Evolutionary conservation across 53 echinoderm and acorn worm species (phyloP), one percentile per base, ranked within the genome.

Genomic region (Patiria pectinifera): DNA sequence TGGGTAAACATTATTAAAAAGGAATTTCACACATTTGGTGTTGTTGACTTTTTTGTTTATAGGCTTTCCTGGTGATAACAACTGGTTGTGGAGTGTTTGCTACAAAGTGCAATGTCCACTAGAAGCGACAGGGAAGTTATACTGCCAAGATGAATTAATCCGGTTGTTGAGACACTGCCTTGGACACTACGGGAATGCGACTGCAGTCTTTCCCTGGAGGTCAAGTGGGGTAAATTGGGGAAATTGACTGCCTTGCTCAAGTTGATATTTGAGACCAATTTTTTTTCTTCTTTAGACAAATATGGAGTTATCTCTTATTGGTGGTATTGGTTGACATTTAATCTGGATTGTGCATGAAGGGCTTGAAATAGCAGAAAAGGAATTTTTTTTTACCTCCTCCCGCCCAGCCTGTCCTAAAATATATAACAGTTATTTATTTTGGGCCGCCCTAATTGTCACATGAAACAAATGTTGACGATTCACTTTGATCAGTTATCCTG

Each of bases 1-100:
- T 23, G n/a, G 58, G 75, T 87, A 49, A 77, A 87, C 77, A 87
- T 53, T 19, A 87, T 60, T 59, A 60, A 76, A 59, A 59, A 58
- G 25, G 87, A 49, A 87, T 87, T 76, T 75, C 76, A 76, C 87
- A 87, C 77, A 58, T 76, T 35, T 35, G 35, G 35, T 35, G 35
- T 35, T 35, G 35, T 35, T 35, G 35, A 35, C 59, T 75, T 22
- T 59, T 87, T 48, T 76, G 87, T 76, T 87, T 12, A 87, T 76
- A 87, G 62, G 85, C 9, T 85, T 59, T 76, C n/a, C 3, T 18
- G 82, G 82, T 25, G 87, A 87, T 87, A 76, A 87, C 0, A 6
- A 21, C 60, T 60, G 60, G 2, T 60, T 1, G 60, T 12, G 12
- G 60, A 13, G 18, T 70, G 19, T 70, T 70, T 19, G 19, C 70